These are phyloP conservation scores for Prunella strophiata DNA, from an alignment of 2,797 vertebrate species.

Conservation along the genomic window DNA sequence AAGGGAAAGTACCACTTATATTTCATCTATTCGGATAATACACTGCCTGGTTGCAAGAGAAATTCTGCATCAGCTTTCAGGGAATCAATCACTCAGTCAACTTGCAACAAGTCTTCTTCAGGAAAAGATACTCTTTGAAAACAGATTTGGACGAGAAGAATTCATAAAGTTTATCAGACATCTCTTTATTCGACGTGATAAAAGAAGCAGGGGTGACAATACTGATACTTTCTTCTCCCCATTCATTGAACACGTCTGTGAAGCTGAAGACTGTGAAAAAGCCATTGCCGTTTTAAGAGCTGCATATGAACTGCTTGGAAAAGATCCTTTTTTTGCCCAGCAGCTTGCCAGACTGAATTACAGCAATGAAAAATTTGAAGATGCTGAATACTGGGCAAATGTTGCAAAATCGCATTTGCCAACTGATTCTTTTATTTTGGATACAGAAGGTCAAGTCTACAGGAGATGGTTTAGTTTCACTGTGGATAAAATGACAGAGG, in stretches of 20 bases:
- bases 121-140: slow-evolving; percentile 78
- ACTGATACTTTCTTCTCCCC: slow-evolving; percentile 83
- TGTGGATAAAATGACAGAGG: slow-evolving; percentile 62
- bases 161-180: slow-evolving; percentile 80
- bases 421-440: slow-evolving; percentile 82
- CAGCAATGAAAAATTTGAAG: slow-evolving; percentile 78
- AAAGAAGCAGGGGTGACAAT: slow-evolving; percentile 80
- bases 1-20: slow-evolving; percentile 79
- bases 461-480: slow-evolving; percentile 79
- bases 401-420: slow-evolving; percentile 75
- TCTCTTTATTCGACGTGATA: slow-evolving; percentile 80
- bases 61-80: slow-evolving; percentile 82
- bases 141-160: slow-evolving; percentile 82
- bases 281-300: slow-evolving; percentile 78
- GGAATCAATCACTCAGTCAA: slow-evolving; percentile 68
- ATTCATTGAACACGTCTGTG: slow-evolving; percentile 81
- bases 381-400: slow-evolving; percentile 81
- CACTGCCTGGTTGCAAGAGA: slow-evolving; percentile 84
- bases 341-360: slow-evolving; percentile 84
- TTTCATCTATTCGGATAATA: slow-evolving; percentile 82
- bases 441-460: slow-evolving; percentile 87
- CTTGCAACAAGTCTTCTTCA: slow-evolving; percentile 79
- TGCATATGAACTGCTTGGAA: slow-evolving; percentile 77
- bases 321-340: slow-evolving; percentile 84
- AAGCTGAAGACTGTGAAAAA: slow-evolving; percentile 60